phyloP scores from a whole-genome alignment of 1,140 invertebrate species.

The Magallana angulata region DNA sequence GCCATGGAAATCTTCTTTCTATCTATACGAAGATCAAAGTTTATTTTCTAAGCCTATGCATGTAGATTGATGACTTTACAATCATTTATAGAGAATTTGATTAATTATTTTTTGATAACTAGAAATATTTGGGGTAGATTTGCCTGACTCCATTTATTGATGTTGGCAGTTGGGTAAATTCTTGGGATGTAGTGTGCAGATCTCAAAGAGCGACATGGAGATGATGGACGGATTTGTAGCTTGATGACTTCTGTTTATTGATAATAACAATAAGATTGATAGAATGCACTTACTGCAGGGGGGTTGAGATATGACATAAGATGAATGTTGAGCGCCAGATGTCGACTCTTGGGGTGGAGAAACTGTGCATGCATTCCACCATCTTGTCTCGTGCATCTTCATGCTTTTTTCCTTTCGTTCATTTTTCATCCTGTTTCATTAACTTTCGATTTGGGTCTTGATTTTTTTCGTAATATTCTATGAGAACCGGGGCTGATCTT shows the following conservation, averaged over 20 bases:
- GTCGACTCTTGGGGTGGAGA: background rate
- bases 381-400: slow-evolving; percentile 28
- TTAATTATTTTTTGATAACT: slow-evolving; percentile 15
- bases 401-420: slow-evolving; percentile 10
- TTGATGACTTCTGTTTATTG: slow-evolving; percentile 12
- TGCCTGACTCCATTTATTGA: background rate
- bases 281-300: slow-evolving; percentile 6
- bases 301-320: slow-evolving; percentile 13
- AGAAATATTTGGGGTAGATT: slow-evolving; percentile 23
- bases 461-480: background rate
- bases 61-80: background rate
- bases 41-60: too few species aligned
- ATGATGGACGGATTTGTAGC: slow-evolving; percentile 1
- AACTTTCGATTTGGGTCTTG: slow-evolving; percentile 2
- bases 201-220: background rate
- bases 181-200: slow-evolving; percentile 1
- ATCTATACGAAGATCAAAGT: too few species aligned
- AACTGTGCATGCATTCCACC: slow-evolving; percentile 10
- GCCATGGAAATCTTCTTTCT: too few species aligned
- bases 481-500: background rate
- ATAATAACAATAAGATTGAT: slow-evolving; percentile 30
- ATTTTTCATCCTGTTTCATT: background rate
- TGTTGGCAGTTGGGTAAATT: slow-evolving; percentile 10
- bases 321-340: background rate
- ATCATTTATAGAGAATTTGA: background rate